Percentiles rank a stretch among this genome's conserved stretches.
phyloP scores from a whole-genome alignment of 2,113 vertebrate species.

The Poeciliopsis occidentalis region DNA sequence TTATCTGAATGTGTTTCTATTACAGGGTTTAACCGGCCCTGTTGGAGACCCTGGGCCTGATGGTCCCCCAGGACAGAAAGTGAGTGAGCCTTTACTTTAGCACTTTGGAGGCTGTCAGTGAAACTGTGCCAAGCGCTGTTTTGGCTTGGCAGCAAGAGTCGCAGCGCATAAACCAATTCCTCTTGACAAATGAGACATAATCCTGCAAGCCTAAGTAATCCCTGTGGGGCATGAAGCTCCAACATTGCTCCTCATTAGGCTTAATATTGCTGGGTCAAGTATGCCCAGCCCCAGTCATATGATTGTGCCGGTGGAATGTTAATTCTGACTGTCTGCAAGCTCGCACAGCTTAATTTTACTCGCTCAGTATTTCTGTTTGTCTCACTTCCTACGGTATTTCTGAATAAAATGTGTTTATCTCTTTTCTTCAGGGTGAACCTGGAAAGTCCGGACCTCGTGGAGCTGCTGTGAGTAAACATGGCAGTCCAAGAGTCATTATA shows the following conservation, averaged over 20 bases:
- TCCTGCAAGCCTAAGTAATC: constrained; percentile 72
- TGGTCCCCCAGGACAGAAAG: constrained; percentile 91
- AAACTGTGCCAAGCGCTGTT: constrained; percentile 59
- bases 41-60: constrained; percentile 86
- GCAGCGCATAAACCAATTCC: constrained; percentile 72
- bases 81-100: constrained; percentile 73
- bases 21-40: constrained; percentile 92
- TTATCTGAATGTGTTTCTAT: constrained; percentile 51
- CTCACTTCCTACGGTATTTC: not conserved
- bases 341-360: constrained; percentile 24
- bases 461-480: constrained; percentile 84
- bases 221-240: constrained; percentile 59
- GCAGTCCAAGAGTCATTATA: not conserved
- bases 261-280: constrained; percentile 65
- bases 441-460: constrained; percentile 89
- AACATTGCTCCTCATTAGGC: constrained; percentile 71
- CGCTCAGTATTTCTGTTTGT: constrained; percentile 2
- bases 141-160: constrained; percentile 46
- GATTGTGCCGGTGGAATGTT: constrained; percentile 69
- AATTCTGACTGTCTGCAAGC: constrained; percentile 31
- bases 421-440: constrained; percentile 88
- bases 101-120: constrained; percentile 48
- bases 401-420: constrained; percentile 15
- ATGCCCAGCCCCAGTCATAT: constrained; percentile 61
- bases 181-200: constrained; percentile 80